Percentiles rank a stretch among this genome's conserved stretches.
These are phyloP conservation scores for Oreochromis tanganicae DNA, from an alignment of 2,113 vertebrate species.

Conservation along the genomic window DNA sequence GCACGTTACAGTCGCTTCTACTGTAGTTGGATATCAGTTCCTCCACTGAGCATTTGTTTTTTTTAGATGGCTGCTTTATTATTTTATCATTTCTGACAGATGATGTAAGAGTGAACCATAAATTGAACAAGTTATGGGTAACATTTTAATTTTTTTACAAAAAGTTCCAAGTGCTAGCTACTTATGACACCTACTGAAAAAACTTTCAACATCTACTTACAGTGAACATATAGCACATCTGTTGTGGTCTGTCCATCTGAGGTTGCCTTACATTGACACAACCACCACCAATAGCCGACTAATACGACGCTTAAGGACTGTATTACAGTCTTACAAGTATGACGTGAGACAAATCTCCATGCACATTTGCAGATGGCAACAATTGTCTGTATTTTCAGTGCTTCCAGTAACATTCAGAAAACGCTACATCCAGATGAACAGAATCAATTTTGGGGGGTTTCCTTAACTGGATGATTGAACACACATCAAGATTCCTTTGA, in stretches of 20 bases:
- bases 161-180: not conserved
- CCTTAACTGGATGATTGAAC: not conserved
- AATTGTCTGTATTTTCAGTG: not conserved
- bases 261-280: not conserved
- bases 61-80: not conserved
- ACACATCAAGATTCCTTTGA: not conserved
- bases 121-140: not conserved
- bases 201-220: not conserved
- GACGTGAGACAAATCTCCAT: not conserved
- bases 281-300: not conserved
- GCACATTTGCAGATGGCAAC: not conserved
- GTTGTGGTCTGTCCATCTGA: not conserved
- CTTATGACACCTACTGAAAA: not conserved
- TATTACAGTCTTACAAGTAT: not conserved
- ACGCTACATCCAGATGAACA: not conserved
- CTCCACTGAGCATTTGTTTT: not conserved
- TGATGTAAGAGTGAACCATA: not conserved
- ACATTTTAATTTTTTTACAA: not conserved
- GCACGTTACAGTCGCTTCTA: not conserved
- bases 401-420: not conserved
- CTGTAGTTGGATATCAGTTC: not conserved
- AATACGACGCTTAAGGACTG: not conserved
- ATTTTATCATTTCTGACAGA: not conserved
- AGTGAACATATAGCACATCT: not conserved
- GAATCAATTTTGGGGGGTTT: not conserved